phyloP scores from a whole-genome alignment of 2,113 vertebrate genomes.

The Telmatochromis sp. region DNA sequence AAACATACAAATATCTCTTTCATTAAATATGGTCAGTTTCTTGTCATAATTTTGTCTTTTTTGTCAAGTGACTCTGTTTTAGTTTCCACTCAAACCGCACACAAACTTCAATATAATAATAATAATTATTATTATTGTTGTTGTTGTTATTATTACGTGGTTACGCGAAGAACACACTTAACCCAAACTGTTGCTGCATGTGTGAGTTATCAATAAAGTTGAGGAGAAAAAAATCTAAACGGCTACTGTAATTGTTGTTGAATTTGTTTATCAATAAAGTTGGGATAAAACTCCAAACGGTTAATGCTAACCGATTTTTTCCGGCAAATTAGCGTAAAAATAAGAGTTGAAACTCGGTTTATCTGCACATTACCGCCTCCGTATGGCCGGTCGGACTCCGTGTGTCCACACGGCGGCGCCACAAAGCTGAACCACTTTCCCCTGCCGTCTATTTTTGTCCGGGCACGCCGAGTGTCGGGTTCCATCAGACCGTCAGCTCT shows the following conservation, averaged over 20 bases:
- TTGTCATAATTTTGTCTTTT: neutral
- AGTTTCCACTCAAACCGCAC: neutral
- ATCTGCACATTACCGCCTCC: rapidly evolving
- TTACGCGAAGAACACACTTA: rapidly evolving
- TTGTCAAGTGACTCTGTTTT: neutral
- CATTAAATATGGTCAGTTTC: neutral
- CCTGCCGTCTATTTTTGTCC: conserved; percentile 59
- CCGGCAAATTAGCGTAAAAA: neutral
- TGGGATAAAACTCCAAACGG: neutral
- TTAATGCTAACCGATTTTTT: neutral
- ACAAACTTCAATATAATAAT: neutral
- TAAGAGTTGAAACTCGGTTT: neutral
- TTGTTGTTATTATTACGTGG: neutral
- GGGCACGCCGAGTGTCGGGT: conserved; percentile 53
- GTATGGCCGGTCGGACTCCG: neutral
- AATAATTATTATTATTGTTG: rapidly evolving
- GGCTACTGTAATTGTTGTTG: neutral
- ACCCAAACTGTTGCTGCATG: neutral
- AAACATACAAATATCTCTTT: neutral
- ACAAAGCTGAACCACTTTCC: neutral
- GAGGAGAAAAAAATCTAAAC: neutral
- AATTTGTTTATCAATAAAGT: neutral
- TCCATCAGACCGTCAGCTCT: conserved; percentile 15
- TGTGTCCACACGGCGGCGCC: conserved; percentile 19
- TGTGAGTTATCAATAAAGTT: neutral